Conservation (phyloP, 2,888 invertebrate species). For the Melieria omissa region DNA sequence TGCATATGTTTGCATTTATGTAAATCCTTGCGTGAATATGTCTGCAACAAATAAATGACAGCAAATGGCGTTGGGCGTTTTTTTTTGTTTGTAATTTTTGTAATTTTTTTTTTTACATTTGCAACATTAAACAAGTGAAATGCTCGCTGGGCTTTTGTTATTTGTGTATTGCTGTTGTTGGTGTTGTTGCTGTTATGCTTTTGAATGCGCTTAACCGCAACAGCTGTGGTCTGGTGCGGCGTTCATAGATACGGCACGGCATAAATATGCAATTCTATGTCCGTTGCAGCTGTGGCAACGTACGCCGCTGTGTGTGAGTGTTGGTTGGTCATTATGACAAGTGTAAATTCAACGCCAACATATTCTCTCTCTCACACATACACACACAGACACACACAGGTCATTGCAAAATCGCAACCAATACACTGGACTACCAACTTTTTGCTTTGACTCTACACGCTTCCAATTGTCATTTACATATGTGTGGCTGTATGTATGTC, state of each 20-base stretch:
- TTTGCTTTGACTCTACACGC: too few relatives aligned
- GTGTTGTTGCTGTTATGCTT: constrained; percentile 8
- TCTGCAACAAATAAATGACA: too few relatives aligned
- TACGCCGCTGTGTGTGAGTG: background rate
- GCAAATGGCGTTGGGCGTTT: background rate
- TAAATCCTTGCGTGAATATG: too few relatives aligned
- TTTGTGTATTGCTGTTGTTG: constrained; percentile 4
- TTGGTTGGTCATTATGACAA: constrained; percentile 33
- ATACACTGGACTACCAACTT: too few relatives aligned
- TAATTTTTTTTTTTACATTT: background rate
- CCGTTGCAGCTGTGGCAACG: background rate
- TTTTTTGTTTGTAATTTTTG: too few relatives aligned
- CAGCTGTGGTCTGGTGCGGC: constrained; percentile 32
- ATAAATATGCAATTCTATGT: background rate
- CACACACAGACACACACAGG: constrained; percentile 11
- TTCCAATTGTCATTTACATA: background rate
- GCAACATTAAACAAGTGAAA: background rate
- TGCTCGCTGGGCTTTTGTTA: background rate
- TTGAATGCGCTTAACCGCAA: constrained; percentile 36
- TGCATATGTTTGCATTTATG: background rate
- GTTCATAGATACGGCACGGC: background rate
- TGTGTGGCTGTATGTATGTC: constrained; percentile 3
- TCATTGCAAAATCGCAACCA: background rate
- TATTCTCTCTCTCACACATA: constrained; percentile 3
- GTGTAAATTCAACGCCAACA: constrained; percentile 25